These are phyloP conservation scores for Drosophila setifemur DNA, from an alignment of 1,140 invertebrate genomes.

Conservation along the genomic window DNA sequence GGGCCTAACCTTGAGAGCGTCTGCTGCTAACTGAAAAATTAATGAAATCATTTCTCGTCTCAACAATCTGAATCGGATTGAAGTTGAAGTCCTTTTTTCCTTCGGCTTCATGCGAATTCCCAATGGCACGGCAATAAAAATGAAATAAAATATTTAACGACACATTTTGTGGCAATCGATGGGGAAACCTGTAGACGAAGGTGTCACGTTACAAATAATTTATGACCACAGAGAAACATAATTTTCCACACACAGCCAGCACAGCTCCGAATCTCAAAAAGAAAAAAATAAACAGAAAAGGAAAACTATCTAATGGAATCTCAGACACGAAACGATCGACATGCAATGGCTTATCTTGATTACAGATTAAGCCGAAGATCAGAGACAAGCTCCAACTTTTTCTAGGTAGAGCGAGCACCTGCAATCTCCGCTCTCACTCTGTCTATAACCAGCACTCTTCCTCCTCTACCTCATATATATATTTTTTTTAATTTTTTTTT, in stretches of 20 bases:
- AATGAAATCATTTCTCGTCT: constrained; percentile 70
- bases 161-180: constrained; percentile 33
- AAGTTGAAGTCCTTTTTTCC: constrained; percentile 1
- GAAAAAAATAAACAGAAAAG: background rate
- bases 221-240: constrained; percentile 67
- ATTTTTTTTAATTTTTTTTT: background rate
- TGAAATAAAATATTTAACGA: constrained; percentile 74
- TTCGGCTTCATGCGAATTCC: constrained; percentile 27
- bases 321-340: constrained; percentile 48
- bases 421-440: constrained; percentile 33
- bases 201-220: constrained; percentile 82
- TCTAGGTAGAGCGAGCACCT: constrained; percentile 42
- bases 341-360: constrained; percentile 54
- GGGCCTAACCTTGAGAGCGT: constrained; percentile 66
- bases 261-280: background rate
- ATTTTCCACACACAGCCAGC: constrained; percentile 44
- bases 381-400: background rate
- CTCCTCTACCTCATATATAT: background rate
- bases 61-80: constrained; percentile 3
- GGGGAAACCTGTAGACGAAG: constrained; percentile 69
- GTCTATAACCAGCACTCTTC: background rate
- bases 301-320: constrained; percentile 44
- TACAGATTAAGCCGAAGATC: constrained; percentile 42
- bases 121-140: constrained; percentile 51
- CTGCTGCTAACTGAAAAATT: constrained; percentile 65